Evolutionary conservation across 2,797 vertebrate species (phyloP), one percentile per base, ranked within the genome.

Genomic region (Halcyon smyrnensis): DNA sequence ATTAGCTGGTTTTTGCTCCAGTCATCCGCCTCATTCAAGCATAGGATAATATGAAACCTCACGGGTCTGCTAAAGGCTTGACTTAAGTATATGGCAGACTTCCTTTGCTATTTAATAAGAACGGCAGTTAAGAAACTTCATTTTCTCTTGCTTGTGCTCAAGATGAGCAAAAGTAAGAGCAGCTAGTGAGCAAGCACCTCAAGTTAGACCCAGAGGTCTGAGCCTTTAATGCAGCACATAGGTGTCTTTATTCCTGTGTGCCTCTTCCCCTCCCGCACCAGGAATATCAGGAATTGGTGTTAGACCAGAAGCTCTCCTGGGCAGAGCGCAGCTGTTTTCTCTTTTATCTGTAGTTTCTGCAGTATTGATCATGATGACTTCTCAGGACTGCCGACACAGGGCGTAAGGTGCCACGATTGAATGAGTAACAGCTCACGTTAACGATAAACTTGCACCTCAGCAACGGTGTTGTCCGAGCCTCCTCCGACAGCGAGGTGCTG

Each of bases 1-100:
- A 97, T 96, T 95, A 94, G 95, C 95, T 95, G 92, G 70, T 67
- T 97, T 96, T 97, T 94, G 88, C 93, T 96, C 84, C 93, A 92
- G 96, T 95, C 93, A 95, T 94, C 95, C 90, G 90, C 94, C 94
- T 96, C 95, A 95, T 93, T 96, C 95, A 96, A 95, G 93, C 96
- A 97, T 93, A 93, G 95, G 95, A 96, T 96, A 97, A 97, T 96
- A 90, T 39, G 95, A 97, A 97, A 96, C 95, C 96, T 97, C 95
- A 95, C 34, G 80, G 93, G 92, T 92, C 95, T 95, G 95, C 95
- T 96, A 74, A 97, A 96, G 95, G 90, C 93, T 90, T 77, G 94
- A 96, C 93, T 96, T 92, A 87, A 94, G 95, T 93, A 57, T 94
- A 87, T 21, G 82, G 92, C 24, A 67, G 93, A 63, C 80, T 94